phyloP scores from a whole-genome alignment of 1,140 invertebrate genomes.

The Triops cancriformis region DNA sequence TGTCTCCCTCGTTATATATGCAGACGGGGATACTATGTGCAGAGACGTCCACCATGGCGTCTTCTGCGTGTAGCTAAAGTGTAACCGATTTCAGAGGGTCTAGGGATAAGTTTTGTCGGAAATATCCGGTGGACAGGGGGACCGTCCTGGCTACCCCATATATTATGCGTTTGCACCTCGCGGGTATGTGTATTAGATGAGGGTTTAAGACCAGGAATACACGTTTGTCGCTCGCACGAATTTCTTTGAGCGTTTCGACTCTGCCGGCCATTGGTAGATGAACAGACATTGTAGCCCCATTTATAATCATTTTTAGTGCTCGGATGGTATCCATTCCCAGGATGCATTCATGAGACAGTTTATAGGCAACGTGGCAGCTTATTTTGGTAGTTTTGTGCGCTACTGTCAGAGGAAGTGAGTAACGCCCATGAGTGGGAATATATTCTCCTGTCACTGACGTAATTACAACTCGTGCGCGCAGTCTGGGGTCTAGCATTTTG shows the following conservation, averaged over 20 bases:
- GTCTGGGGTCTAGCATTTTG: background rate
- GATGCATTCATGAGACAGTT: background rate
- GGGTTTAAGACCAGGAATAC: background rate
- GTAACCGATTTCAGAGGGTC: background rate
- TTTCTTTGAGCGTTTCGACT: background rate
- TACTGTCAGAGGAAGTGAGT: background rate
- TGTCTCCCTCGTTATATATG: too few relatives aligned
- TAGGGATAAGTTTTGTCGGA: background rate
- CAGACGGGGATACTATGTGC: too few relatives aligned
- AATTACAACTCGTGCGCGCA: background rate
- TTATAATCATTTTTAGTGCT: background rate
- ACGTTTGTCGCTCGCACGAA: background rate
- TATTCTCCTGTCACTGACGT: background rate
- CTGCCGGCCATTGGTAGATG: background rate
- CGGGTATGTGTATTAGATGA: background rate
- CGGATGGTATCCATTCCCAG: too few relatives aligned
- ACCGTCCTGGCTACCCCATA: background rate
- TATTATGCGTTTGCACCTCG: background rate
- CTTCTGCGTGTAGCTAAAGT: background rate
- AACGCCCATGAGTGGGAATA: background rate
- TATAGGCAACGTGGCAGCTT: background rate
- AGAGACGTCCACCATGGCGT: background rate
- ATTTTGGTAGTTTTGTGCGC: background rate
- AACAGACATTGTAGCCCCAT: background rate
- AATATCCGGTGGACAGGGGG: background rate